phyloP scores from a whole-genome alignment of 1,140 invertebrate species.

The Macrostomum lignano region DNA sequence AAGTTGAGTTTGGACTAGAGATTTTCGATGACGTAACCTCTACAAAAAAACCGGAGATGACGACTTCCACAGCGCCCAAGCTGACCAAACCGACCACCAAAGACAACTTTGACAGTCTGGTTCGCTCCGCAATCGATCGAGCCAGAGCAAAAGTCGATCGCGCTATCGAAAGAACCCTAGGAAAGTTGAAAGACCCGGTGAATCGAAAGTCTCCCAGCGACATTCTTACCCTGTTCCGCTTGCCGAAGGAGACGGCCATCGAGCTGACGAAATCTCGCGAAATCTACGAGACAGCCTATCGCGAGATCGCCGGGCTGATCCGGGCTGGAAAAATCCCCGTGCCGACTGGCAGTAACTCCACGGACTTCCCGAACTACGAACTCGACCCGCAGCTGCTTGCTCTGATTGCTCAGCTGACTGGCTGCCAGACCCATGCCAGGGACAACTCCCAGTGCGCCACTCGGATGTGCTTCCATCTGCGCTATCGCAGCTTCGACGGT shows the following conservation, averaged over 20 bases:
- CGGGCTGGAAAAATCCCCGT: no score
- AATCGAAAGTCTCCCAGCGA: slow-evolving; percentile 28
- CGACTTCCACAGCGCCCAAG: no score
- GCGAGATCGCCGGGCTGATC: slow-evolving; percentile 52
- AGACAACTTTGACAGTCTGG: no score
- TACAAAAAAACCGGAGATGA: no score
- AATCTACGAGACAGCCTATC: slow-evolving; percentile 60
- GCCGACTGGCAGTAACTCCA: no score
- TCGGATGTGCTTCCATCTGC: slow-evolving; percentile 59
- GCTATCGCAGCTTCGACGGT: slow-evolving; percentile 64
- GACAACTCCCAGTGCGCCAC: slow-evolving; percentile 39
- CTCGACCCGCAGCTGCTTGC: slow-evolving; percentile 32
- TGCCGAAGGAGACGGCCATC: slow-evolving; percentile 45
- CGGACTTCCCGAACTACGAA: no score
- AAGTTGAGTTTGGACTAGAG: no score
- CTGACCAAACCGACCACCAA: no score
- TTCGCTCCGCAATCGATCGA: no score
- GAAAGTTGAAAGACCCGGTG: slow-evolving; percentile 35
- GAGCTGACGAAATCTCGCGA: slow-evolving; percentile 57
- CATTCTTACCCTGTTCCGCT: slow-evolving; percentile 43
- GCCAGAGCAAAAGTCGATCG: slow-evolving; percentile 46
- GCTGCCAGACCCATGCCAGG: slow-evolving; percentile 14
- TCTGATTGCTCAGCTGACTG: slow-evolving; percentile 49
- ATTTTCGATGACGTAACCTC: no score
- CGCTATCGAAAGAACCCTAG: slow-evolving; percentile 54